Percentiles rank a stretch among this genome's conserved stretches.
Conservation (phyloP, 2,888 invertebrate genomes). For the Gastrophysa polygoni region DNA sequence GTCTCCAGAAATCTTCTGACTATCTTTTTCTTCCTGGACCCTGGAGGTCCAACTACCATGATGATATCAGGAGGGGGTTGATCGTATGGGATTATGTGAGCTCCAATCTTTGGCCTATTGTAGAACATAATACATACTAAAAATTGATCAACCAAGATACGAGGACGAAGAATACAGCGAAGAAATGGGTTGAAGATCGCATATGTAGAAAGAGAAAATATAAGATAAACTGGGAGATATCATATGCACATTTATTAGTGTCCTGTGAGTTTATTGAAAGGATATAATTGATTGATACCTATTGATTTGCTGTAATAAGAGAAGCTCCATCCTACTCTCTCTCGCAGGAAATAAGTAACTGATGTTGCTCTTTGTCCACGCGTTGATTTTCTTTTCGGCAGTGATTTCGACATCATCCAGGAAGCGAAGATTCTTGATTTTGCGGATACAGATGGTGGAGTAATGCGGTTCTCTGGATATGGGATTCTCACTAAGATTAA, state of each 20-base stretch:
- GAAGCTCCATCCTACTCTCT: slow-evolving; percentile 44
- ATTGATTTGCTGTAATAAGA: slow-evolving; percentile 22
- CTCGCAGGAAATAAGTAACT: slow-evolving; percentile 44
- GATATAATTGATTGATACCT: not conserved
- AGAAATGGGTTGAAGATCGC: no score
- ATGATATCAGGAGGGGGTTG: slow-evolving; percentile 53
- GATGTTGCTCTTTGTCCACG: slow-evolving; percentile 36
- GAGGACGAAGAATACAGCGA: no score
- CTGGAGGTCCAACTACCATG: slow-evolving; percentile 57
- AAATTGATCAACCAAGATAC: no score
- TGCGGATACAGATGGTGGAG: slow-evolving; percentile 51
- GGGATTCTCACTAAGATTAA: slow-evolving; percentile 53
- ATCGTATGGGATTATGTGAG: slow-evolving; percentile 52
- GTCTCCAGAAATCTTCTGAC: slow-evolving; percentile 44
- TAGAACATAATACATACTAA: no score
- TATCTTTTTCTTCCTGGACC: slow-evolving; percentile 50
- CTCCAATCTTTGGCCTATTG: slow-evolving; percentile 48
- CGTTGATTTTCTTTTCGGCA: slow-evolving; percentile 42
- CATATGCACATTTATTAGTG: no score
- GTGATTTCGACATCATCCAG: slow-evolving; percentile 53
- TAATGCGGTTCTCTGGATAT: slow-evolving; percentile 45
- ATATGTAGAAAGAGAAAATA: no score
- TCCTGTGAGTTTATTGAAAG: no score
- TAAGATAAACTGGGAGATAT: no score
- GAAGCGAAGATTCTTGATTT: slow-evolving; percentile 49